Base-by-base conservation (phyloP, 1,140 invertebrate species). In the Colletes latitarsis region DNA sequence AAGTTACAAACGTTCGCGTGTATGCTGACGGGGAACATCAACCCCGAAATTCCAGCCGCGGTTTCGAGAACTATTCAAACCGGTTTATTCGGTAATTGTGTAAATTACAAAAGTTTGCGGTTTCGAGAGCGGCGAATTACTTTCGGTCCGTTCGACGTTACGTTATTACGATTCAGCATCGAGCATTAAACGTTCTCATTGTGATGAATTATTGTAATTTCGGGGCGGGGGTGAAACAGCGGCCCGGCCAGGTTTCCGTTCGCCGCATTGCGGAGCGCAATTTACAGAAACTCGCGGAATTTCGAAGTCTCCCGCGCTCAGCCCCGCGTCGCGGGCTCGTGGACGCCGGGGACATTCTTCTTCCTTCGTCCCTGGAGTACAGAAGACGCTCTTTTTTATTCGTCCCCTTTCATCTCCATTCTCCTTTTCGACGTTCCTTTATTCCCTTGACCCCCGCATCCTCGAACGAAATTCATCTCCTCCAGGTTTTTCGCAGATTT, bases 151-250 rank as follows among this genome's bases (percentile, higher is more conserved):
- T 58, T 4, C n/a, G 9, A 14, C 52, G 62, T 75, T 15, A 10
- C 52, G 30, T 46, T 76, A 30, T 57, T 76, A 21, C 30, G 6
- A n/a, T 63, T 21, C 64, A 19, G 41, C 58, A 21, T 78, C 12
- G 60, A 43, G 19, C 68, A 30, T 46, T 55, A 64, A 67, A 68
- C 69, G 30, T 30, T 46, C 46, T 6, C 58, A 3, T 43, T 19
- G 30, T n/a, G 49, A 55, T 78, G 60, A 72, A 78, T 78, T 78
- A 72, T 73, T 39, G 60, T 64, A 49, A 79, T 79, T 64, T 10
- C 21, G 6, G 43, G 30, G 30, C 30, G 30, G 49, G 0, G 58
- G 39, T 64, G 69, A 64, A 53, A 55, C 49, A 55, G 9, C 4
- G 60, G 2, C n/a, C 4, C 3, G 12, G 4, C 8, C 17, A 12